A percentile compares a stretch with the other conserved stretches of the same genome.
Evolutionary conservation across 2,888 invertebrate genomes (phyloP).

Genomic region (Aphidius colemani): DNA sequence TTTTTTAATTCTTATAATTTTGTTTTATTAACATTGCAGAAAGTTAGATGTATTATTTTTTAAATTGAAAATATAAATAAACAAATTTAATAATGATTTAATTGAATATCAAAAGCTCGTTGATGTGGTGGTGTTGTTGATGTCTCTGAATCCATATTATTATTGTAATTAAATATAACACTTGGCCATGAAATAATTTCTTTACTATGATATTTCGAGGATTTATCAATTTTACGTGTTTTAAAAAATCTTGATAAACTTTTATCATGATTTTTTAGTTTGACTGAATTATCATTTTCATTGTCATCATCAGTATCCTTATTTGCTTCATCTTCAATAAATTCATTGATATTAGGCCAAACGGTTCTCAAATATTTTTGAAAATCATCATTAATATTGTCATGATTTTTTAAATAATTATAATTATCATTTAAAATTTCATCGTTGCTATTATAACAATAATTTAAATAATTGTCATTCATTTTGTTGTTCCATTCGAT

Average conservation of each 20-base stretch:
- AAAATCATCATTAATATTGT: conserved; percentile 8
- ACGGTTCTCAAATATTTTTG: conserved; percentile 1
- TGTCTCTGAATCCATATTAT: conserved; percentile 34
- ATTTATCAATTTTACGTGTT: conserved; percentile 26
- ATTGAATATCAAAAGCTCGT: conserved; percentile 27
- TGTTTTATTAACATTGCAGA: neutral
- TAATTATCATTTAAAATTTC: too few relatives aligned
- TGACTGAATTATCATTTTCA: neutral
- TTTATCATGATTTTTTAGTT: conserved; percentile 1
- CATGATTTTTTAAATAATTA: conserved; percentile 4
- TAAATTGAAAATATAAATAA: neutral
- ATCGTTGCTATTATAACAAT: too few relatives aligned
- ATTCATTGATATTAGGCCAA: conserved; percentile 44
- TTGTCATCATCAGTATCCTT: conserved; percentile 1
- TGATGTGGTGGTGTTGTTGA: conserved; percentile 28
- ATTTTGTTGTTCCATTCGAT: conserved; percentile 37
- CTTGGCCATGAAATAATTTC: conserved; percentile 41
- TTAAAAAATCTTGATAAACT: conserved; percentile 25
- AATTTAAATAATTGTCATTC: conserved; percentile 7
- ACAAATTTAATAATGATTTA: conserved; percentile 10
- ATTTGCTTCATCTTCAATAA: conserved; percentile 33
- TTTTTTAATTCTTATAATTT: too few relatives aligned
- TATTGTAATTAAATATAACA: conserved; percentile 40
- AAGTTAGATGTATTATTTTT: neutral
- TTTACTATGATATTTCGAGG: conserved; percentile 32